phyloP scores from a whole-genome alignment of 2,888 invertebrate genomes.

The Argyresthia goedartella region DNA sequence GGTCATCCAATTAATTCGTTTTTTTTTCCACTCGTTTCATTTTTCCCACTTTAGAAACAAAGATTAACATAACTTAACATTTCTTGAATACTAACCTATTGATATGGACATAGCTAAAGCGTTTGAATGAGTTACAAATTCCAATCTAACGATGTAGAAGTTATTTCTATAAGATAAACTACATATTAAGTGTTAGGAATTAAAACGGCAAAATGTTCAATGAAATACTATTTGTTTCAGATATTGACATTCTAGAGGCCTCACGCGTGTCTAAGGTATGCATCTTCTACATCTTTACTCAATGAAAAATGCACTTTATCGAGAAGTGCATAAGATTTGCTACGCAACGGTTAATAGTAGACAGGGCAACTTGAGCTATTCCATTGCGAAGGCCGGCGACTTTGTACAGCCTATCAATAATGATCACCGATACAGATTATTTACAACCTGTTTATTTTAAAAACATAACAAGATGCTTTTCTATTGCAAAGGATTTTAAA shows the following conservation, averaged over 20 bases:
- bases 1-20: too few relatives aligned
- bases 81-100: too few relatives aligned
- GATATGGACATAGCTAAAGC: too few relatives aligned
- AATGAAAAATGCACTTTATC: background rate
- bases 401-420: conserved; percentile 1
- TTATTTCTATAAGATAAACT: too few relatives aligned
- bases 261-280: background rate
- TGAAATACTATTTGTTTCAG: background rate
- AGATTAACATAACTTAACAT: too few relatives aligned
- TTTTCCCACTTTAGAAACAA: too few relatives aligned
- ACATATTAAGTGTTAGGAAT: too few relatives aligned
- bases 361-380: background rate
- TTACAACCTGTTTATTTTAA: background rate
- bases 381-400: background rate
- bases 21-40: too few relatives aligned
- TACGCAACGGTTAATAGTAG: background rate
- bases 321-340: background rate
- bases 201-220: background rate
- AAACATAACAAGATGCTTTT: too few relatives aligned
- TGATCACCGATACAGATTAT: background rate
- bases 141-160: too few relatives aligned
- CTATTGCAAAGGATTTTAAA: too few relatives aligned
- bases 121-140: too few relatives aligned
- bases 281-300: background rate
- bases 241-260: background rate